phyloP scores from a whole-genome alignment of 1,140 invertebrate species.

The Eulimnadia texana region DNA sequence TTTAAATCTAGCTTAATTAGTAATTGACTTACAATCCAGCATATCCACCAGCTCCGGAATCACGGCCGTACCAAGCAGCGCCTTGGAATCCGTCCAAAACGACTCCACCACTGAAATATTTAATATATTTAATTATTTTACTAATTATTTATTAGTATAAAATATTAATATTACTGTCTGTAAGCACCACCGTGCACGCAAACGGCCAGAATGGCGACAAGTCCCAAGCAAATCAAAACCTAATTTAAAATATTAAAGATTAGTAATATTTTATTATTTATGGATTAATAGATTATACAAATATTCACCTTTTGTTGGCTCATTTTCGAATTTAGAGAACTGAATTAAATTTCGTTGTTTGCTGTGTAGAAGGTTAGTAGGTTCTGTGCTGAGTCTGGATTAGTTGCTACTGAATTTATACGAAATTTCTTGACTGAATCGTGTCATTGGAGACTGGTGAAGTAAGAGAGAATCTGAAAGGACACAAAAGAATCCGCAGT shows the following conservation, averaged over 20 bases:
- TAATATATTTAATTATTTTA: not conserved
- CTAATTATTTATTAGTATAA: not conserved
- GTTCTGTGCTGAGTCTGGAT: no score
- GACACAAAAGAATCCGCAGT: not conserved
- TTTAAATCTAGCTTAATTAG: not conserved
- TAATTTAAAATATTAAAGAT: no score
- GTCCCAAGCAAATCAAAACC: not conserved
- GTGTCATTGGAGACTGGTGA: no score
- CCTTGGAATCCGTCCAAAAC: not conserved
- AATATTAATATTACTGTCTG: not conserved
- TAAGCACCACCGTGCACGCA: not conserved
- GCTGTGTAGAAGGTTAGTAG: no score
- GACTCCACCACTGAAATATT: not conserved
- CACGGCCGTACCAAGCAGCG: slow-evolving; percentile 4
- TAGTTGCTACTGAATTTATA: no score
- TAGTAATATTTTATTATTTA: no score
- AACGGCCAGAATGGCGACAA: not conserved
- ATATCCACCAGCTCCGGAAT: slow-evolving; percentile 11
- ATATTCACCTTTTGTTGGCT: no score
- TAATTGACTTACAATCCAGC: slow-evolving; percentile 6
- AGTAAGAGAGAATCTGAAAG: no score
- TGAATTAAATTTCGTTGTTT: no score
- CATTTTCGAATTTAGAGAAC: no score
- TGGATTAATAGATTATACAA: no score
- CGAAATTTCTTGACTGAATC: no score